phyloP scores from a whole-genome alignment of 2,888 invertebrate genomes.

The Erannis defoliaria region DNA sequence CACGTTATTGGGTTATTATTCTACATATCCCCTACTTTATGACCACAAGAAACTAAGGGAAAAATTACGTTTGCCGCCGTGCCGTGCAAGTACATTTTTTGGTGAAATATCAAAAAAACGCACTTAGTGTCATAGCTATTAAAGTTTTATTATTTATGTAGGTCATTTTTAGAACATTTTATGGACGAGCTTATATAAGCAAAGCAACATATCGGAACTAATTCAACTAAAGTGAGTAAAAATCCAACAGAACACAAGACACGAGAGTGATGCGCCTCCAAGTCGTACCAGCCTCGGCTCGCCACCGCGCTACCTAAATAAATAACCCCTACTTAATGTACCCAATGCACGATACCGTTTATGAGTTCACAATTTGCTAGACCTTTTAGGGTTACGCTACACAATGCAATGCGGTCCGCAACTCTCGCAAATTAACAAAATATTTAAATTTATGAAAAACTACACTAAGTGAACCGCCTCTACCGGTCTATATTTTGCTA shows the following conservation, averaged over 20 bases:
- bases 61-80: too few species aligned
- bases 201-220: background rate
- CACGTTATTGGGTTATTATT: too few species aligned
- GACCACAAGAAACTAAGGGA: too few species aligned
- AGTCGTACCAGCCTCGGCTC: constrained; percentile 58
- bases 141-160: too few species aligned
- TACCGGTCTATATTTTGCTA: too few species aligned
- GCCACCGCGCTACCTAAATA: constrained; percentile 77
- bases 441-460: too few species aligned
- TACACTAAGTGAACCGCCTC: too few species aligned
- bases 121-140: too few species aligned
- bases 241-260: constrained; percentile 47
- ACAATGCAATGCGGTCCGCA: background rate
- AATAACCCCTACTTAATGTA: constrained; percentile 82
- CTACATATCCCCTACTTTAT: too few species aligned
- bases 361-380: constrained; percentile 54
- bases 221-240: constrained; percentile 35
- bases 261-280: constrained; percentile 55
- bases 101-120: too few species aligned
- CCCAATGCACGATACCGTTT: constrained; percentile 73
- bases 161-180: too few species aligned
- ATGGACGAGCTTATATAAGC: background rate
- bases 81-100: too few species aligned
- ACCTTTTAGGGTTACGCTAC: constrained; percentile 20
- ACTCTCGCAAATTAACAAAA: background rate